Percentiles rank a stretch among this genome's conserved stretches.
These are phyloP conservation scores for Ianthella basta DNA, from an alignment of 37 sponge, comb jelly and placozoan species.

Conservation along the genomic window DNA sequence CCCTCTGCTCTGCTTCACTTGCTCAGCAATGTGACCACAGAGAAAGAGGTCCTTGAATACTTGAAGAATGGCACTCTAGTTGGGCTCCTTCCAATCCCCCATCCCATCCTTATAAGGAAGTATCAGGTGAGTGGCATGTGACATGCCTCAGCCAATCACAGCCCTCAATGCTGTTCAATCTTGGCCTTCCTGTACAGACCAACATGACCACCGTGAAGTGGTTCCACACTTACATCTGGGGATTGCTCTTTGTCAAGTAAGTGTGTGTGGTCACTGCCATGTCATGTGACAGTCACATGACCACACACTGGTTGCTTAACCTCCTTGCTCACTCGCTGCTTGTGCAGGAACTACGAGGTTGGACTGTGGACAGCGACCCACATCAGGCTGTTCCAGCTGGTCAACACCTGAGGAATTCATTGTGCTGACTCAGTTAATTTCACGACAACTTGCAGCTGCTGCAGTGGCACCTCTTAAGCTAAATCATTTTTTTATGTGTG, in stretches of 20 bases:
- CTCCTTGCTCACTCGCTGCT: too few species aligned
- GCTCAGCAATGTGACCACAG: constrained; percentile 78
- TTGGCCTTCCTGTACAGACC: constrained; percentile 46
- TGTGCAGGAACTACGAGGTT: constrained; percentile 79
- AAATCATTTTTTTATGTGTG: too few species aligned
- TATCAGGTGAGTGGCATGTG: constrained; percentile 77
- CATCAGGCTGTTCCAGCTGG: constrained; percentile 81
- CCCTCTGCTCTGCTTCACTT: not conserved
- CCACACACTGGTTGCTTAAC: too few species aligned
- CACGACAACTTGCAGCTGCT: too few species aligned
- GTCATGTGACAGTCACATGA: too few species aligned
- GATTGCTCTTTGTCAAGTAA: constrained; percentile 90
- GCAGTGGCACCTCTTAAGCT: too few species aligned
- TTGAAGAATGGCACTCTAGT: constrained; percentile 96
- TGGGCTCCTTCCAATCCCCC: constrained; percentile 94
- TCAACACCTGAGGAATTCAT: not conserved
- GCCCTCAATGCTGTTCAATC: not conserved
- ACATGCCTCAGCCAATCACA: not conserved
- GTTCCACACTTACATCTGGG: constrained; percentile 98
- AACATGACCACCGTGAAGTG: constrained; percentile 85
- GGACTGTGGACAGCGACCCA: constrained; percentile 94
- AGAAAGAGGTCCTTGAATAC: constrained; percentile 89
- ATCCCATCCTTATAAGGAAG: constrained; percentile 95
- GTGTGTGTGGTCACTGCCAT: not conserved
- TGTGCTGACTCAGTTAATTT: not conserved